Evolutionary conservation across 2,888 invertebrate species (phyloP).

Genomic region (Caenorhabditis sp.): DNA sequence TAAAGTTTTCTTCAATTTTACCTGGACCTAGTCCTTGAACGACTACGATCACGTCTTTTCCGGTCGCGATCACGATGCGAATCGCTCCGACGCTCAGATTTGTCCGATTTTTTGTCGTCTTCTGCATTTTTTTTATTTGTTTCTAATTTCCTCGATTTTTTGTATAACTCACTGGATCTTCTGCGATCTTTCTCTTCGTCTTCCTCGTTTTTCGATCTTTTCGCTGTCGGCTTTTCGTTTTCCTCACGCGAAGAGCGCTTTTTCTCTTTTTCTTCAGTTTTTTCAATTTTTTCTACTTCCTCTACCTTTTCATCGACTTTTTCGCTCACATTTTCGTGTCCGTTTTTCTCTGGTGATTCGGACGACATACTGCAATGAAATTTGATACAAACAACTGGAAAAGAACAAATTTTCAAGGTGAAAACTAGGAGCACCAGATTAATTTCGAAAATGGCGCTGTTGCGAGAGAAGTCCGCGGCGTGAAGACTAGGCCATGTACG

Average conservation of each 20-base stretch:
- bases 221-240: constrained; percentile 4
- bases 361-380: neutral
- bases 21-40: constrained; percentile 35
- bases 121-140: constrained; percentile 2
- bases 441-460: too few relatives aligned
- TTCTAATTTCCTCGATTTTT: neutral
- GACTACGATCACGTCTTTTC: constrained; percentile 22
- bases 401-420: too few relatives aligned
- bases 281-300: neutral
- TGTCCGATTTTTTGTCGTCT: constrained; percentile 37
- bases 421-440: too few relatives aligned
- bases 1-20: neutral
- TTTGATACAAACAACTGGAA: too few relatives aligned
- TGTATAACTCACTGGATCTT: constrained; percentile 10
- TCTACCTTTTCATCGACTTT: neutral
- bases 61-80: constrained; percentile 36
- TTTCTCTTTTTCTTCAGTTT: constrained; percentile 5
- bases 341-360: neutral
- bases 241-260: neutral
- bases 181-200: constrained; percentile 25
- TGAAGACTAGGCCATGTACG: too few relatives aligned
- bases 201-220: constrained; percentile 12
- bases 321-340: too few relatives aligned
- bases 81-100: constrained; percentile 10
- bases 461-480: too few relatives aligned